Conservation (phyloP, 2,888 invertebrate genomes). For the Chymomyza fuscimana region DNA sequence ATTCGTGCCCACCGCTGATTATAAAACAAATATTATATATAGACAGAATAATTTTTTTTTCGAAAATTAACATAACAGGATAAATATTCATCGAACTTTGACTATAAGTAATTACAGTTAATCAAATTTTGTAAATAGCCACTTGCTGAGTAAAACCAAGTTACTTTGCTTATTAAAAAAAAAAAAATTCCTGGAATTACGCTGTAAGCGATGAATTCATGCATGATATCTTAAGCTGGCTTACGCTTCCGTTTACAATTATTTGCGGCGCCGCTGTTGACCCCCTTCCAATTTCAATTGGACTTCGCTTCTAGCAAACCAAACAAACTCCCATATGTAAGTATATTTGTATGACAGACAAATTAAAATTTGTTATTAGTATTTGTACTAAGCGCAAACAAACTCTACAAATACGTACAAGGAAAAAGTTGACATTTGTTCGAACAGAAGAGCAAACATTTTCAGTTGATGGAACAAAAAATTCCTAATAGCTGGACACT, state of each 20-base stretch:
- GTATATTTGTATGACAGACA: conserved; percentile 37
- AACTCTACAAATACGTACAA: conserved; percentile 31
- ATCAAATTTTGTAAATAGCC: not conserved
- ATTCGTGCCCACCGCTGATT: too few species aligned
- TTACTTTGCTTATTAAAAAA: not conserved
- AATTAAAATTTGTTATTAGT: conserved; percentile 67
- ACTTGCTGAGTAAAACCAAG: conserved; percentile 57
- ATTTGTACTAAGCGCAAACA: conserved; percentile 50
- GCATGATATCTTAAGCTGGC: not conserved
- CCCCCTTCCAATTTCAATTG: conserved; percentile 26
- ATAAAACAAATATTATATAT: too few species aligned
- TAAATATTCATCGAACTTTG: too few species aligned
- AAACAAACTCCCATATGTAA: conserved; percentile 49
- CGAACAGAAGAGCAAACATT: conserved; percentile 58
- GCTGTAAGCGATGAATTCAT: not conserved
- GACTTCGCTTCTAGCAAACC: conserved; percentile 25
- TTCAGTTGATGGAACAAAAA: not conserved
- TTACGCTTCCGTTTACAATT: not conserved
- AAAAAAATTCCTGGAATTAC: not conserved
- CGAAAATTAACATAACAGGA: too few species aligned
- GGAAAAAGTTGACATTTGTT: conserved; percentile 64
- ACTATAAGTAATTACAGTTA: too few species aligned
- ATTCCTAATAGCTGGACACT: conserved; percentile 48
- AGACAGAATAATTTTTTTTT: too few species aligned
- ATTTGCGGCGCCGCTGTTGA: not conserved